Evolutionary conservation across 2,113 vertebrate genomes (phyloP), one percentile per base, ranked within the genome.

Genomic region (Nothobranchius furzeri): DNA sequence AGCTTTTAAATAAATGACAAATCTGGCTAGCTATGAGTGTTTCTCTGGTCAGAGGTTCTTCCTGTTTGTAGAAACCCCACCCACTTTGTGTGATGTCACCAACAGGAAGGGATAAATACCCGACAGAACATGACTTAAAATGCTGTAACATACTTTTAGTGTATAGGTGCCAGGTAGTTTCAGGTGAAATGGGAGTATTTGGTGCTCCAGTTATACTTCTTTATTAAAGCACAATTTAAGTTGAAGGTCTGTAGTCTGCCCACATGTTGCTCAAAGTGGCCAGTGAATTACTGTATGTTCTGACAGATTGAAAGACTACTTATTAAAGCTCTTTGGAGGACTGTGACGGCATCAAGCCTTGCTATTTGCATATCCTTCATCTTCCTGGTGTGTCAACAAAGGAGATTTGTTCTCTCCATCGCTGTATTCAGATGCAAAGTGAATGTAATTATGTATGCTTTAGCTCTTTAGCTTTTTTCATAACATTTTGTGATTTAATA

Each of bases 341-440:
- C 92, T 87, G 87, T 90, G 90, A 92, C 90, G 89, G 90, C 91
- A 86, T 90, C 93, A 87, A 57, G 92, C 48, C 93, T 94, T 84
- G 85, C 92, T 84, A 95, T 96, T 95, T 95, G 93, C 94, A 95
- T 96, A 95, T 95, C 93, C 94, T 95, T 95, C 94, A 95, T 95
- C 94, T 94, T 89, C 87, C 78, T 92, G 92, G 93, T 94, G 93
- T 93, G 94, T 87, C 85, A 93, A 95, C 95, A 93, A 94, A 93
- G 91, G 92, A 89, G 76, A 65, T 45, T 52, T n/a, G 9, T 77
- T 68, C 75, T 70, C 91, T 85, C 87, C 87, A 4, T 92, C 91
- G 89, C 92, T 90, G 93, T 85, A 84, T 94, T 95, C 92, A 88
- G 69, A 81, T 78, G 87, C 87, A 94, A 91, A 94, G 70, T 85